Evolutionary conservation across 2,888 invertebrate species (phyloP).

Genomic region (Drosophila paranaensis): DNA sequence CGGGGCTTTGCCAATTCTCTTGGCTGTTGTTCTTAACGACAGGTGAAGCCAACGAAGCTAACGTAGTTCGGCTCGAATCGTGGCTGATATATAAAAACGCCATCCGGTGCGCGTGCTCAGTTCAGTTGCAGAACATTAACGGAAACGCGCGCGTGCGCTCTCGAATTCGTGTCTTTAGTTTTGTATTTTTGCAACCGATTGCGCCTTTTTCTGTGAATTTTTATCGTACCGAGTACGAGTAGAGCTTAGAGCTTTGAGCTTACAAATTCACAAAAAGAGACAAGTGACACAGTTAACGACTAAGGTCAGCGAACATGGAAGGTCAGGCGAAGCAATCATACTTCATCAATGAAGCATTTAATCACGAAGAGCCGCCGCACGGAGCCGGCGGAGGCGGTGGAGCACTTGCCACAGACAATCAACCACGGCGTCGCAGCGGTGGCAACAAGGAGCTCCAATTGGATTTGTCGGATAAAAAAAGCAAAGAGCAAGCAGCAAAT

Average conservation of each 20-base stretch:
- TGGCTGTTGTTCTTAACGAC: constrained; percentile 39
- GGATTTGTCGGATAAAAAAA: constrained; percentile 50
- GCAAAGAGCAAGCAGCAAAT: constrained; percentile 23
- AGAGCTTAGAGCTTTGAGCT: constrained; percentile 1
- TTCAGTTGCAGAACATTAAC: constrained; percentile 75
- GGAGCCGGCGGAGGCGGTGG: constrained; percentile 37
- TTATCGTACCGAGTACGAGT: constrained; percentile 33
- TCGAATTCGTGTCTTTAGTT: constrained; percentile 29
- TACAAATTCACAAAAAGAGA: not conserved
- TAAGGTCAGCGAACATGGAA: constrained; percentile 61
- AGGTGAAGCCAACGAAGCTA: constrained; percentile 54
- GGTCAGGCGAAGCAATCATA: constrained; percentile 75
- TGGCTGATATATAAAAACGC: constrained; percentile 65
- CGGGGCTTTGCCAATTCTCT: constrained; percentile 54
- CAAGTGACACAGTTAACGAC: constrained; percentile 56
- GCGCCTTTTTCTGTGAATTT: constrained; percentile 57
- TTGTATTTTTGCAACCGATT: constrained; percentile 7
- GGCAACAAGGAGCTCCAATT: constrained; percentile 77
- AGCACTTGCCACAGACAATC: constrained; percentile 40
- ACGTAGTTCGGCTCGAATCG: constrained; percentile 31
- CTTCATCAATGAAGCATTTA: constrained; percentile 77
- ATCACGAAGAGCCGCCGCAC: constrained; percentile 61
- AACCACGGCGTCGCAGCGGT: constrained; percentile 79
- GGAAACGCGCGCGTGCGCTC: constrained; percentile 72
- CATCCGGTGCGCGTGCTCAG: constrained; percentile 74